Percentiles rank a stretch among this genome's conserved stretches.
Conservation (phyloP, 2,113 vertebrate genomes). For the Amphiprion ocellaris region DNA sequence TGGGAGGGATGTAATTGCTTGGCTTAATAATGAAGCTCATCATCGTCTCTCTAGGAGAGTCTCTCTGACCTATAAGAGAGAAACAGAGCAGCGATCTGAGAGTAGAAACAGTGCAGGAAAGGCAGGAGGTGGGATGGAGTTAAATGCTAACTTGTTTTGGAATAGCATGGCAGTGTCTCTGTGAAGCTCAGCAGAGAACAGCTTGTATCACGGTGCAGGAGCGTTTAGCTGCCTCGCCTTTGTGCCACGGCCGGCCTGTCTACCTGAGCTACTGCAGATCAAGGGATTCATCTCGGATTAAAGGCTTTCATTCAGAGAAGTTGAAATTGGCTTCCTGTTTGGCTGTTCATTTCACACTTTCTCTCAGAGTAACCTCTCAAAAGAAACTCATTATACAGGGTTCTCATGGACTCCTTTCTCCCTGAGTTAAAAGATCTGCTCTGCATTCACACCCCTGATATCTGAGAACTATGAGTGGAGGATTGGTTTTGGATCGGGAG, state of each 20-base stretch:
- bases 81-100: conserved; percentile 20
- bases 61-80: conserved; percentile 61
- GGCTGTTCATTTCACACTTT: conserved; percentile 75
- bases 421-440: conserved; percentile 53
- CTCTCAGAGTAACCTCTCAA: conserved; percentile 62
- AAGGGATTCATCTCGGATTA: conserved; percentile 75
- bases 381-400: conserved; percentile 69
- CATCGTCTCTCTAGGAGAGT: conserved; percentile 69
- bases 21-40: conserved; percentile 76
- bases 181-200: conserved; percentile 47
- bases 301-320: conserved; percentile 69
- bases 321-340: conserved; percentile 66
- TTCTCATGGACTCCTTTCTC: conserved; percentile 56
- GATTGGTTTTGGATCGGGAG: conserved; percentile 37
- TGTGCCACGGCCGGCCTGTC: conserved; percentile 40
- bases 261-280: conserved; percentile 68
- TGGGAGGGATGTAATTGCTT: conserved; percentile 70
- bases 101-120: conserved; percentile 21
- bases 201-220: conserved; percentile 48
- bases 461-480: conserved; percentile 46
- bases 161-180: conserved; percentile 46
- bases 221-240: conserved; percentile 66
- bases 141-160: conserved; percentile 58
- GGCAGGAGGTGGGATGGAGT: conserved; percentile 15
- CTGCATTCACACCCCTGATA: conserved; percentile 48